Evolutionary conservation across 1,140 invertebrate species (phyloP).

Genomic region (Wiebesia pumilae): DNA sequence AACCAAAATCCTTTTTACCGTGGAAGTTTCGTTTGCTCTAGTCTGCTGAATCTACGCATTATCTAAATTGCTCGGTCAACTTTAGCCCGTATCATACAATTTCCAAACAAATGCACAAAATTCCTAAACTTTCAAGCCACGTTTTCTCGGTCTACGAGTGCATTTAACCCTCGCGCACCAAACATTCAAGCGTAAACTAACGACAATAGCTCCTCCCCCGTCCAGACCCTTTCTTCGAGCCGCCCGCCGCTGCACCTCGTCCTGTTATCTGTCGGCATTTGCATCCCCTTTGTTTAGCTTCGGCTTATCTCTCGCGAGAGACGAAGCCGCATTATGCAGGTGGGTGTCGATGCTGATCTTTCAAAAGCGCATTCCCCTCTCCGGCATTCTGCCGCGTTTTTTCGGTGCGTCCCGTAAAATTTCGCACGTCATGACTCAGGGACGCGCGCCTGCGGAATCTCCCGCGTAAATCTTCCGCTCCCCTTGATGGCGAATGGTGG

Average conservation of each 20-base stretch:
- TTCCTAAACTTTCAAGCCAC: not conserved
- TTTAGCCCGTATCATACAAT: not conserved
- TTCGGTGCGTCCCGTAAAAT: not conserved
- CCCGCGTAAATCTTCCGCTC: not conserved
- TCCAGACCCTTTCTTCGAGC: not conserved
- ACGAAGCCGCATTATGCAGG: not conserved
- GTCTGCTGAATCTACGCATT: not conserved
- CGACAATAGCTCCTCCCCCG: not conserved
- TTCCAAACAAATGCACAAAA: not conserved
- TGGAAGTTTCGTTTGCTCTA: not conserved
- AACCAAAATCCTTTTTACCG: not conserved
- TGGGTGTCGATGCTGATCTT: not conserved
- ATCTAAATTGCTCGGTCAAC: slow-evolving; percentile 2
- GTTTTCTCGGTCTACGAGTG: not conserved
- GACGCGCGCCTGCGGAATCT: not conserved
- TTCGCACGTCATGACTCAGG: not conserved
- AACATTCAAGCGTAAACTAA: not conserved
- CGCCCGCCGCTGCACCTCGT: not conserved
- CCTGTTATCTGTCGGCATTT: not conserved
- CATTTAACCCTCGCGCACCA: not conserved
- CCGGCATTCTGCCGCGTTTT: not conserved
- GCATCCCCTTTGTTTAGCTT: not conserved
- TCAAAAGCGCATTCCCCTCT: not conserved
- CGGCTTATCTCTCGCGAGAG: not conserved
- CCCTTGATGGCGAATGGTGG: not conserved